Conservation (phyloP, 2,888 invertebrate genomes). For the Chymomyza procnemis region DNA sequence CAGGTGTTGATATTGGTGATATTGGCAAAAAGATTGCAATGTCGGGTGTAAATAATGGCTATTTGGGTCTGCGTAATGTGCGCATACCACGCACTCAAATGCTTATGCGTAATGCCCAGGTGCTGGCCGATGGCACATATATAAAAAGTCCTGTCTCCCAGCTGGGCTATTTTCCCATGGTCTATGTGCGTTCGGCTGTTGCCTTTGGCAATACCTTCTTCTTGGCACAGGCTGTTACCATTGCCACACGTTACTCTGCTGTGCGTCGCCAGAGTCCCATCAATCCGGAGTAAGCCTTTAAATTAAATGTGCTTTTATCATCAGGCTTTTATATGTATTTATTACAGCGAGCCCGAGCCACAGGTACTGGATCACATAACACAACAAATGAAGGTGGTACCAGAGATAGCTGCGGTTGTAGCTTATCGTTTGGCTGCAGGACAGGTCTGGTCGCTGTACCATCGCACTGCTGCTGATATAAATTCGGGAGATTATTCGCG, state of each 20-base stretch:
- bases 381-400: conserved; percentile 93
- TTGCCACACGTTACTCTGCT: conserved; percentile 92
- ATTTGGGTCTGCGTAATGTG: conserved; percentile 89
- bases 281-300: conserved; percentile 82
- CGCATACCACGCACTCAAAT: conserved; percentile 92
- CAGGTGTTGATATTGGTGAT: conserved; percentile 93
- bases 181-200: conserved; percentile 91
- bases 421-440: conserved; percentile 86
- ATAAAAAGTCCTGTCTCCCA: conserved; percentile 88
- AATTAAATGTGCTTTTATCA: not conserved
- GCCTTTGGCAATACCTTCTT: conserved; percentile 86
- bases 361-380: conserved; percentile 94
- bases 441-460: conserved; percentile 85
- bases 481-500: conserved; percentile 87
- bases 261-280: conserved; percentile 92
- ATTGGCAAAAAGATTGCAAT: conserved; percentile 95
- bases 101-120: conserved; percentile 94
- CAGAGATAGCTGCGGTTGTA: conserved; percentile 87
- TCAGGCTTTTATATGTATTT: conserved; percentile 11
- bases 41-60: conserved; percentile 94
- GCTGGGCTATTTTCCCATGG: conserved; percentile 90
- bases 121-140: conserved; percentile 93
- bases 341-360: conserved; percentile 86
- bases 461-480: conserved; percentile 86
- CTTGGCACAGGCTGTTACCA: conserved; percentile 89